Evolutionary conservation across 2,797 vertebrate genomes (phyloP).

Genomic region (Synanceia verrucosa): DNA sequence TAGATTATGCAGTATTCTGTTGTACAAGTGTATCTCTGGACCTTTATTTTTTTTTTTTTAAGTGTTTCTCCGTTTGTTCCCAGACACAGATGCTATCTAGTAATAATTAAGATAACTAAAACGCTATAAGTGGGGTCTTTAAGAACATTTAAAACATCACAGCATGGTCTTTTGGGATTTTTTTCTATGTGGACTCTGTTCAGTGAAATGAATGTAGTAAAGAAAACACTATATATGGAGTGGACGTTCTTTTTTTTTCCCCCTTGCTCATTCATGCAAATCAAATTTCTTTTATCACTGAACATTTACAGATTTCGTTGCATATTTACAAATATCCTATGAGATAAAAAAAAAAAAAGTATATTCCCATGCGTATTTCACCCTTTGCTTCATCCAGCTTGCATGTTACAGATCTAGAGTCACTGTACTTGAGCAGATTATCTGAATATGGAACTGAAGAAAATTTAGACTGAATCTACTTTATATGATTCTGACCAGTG

Average conservation of each 20-base stretch:
- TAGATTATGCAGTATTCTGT: conserved; percentile 94
- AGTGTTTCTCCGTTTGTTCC: conserved; percentile 86
- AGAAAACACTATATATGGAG: conserved; percentile 86
- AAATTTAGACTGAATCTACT: conserved; percentile 81
- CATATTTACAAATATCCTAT: conserved; percentile 89
- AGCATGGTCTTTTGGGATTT: conserved; percentile 82
- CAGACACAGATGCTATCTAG: conserved; percentile 81
- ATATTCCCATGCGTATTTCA: conserved; percentile 90
- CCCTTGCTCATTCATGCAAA: conserved; percentile 85
- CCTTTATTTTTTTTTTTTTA: conserved; percentile 83
- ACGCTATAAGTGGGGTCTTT: conserved; percentile 84
- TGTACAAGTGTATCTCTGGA: conserved; percentile 90
- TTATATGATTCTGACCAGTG: conserved; percentile 87
- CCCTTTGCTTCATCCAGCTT: conserved; percentile 88
- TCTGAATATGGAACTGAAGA: conserved; percentile 82
- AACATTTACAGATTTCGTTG: conserved; percentile 84
- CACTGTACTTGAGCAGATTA: conserved; percentile 88
- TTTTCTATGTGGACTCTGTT: conserved; percentile 86
- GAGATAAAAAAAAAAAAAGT: conserved; percentile 85
- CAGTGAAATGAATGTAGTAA: conserved; percentile 92
- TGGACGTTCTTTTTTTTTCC: conserved; percentile 68
- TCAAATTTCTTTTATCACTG: conserved; percentile 81
- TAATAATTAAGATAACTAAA: conserved; percentile 72
- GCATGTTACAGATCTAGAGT: conserved; percentile 91
- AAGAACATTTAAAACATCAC: conserved; percentile 85